Evolutionary conservation across 2,797 vertebrate genomes (phyloP).

Genomic region (Sandelia bainsii): DNA sequence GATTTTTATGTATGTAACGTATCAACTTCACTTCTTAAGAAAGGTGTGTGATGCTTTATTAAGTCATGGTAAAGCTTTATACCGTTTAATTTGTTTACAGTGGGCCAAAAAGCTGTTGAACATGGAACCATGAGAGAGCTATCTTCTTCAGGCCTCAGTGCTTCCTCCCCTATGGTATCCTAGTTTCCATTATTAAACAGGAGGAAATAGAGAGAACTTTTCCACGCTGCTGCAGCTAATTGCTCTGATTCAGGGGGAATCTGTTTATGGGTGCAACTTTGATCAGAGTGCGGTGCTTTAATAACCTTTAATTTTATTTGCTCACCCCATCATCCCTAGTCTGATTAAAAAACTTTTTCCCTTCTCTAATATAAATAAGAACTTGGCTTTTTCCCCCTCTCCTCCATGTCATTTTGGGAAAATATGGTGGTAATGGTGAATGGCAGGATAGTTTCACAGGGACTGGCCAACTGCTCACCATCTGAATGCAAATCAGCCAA

Average conservation of each 20-base stretch:
- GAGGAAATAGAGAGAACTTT: slow-evolving; percentile 82
- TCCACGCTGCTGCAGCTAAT: slow-evolving; percentile 81
- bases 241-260: slow-evolving; percentile 87
- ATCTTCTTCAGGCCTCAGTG: slow-evolving; percentile 79
- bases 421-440: slow-evolving; percentile 81
- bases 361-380: slow-evolving; percentile 81
- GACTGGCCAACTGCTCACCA: slow-evolving; percentile 52
- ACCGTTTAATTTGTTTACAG: slow-evolving; percentile 81
- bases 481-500: slow-evolving; percentile 74
- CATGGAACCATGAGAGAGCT: slow-evolving; percentile 78
- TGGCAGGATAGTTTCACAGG: slow-evolving; percentile 78
- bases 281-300: slow-evolving; percentile 86
- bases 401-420: slow-evolving; percentile 75
- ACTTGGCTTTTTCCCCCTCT: slow-evolving; percentile 68
- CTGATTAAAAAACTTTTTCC: slow-evolving; percentile 84
- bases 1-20: slow-evolving; percentile 40
- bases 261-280: slow-evolving; percentile 87
- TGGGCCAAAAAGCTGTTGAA: slow-evolving; percentile 79
- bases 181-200: slow-evolving; percentile 84
- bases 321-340: slow-evolving; percentile 83
- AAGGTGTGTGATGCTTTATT: slow-evolving; percentile 68
- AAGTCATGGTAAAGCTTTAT: slow-evolving; percentile 77
- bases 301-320: slow-evolving; percentile 89
- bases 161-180: slow-evolving; percentile 74
- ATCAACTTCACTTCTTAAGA: slow-evolving; percentile 54